Evolutionary conservation across 2,797 vertebrate genomes (phyloP).

Genomic region (Silurus aristotelis): DNA sequence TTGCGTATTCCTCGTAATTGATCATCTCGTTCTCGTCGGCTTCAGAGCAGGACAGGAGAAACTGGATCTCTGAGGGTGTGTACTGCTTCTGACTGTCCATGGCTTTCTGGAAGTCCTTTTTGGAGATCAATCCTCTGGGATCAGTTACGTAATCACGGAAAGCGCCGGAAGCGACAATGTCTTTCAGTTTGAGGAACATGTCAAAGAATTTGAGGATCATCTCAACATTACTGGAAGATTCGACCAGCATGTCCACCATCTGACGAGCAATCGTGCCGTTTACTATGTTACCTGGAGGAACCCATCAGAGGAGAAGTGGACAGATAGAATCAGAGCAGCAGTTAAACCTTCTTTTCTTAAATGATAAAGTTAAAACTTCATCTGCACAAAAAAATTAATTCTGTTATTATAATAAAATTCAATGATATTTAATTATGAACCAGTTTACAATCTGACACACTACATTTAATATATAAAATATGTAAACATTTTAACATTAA

Average conservation of each 20-base stretch:
- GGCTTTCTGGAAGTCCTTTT: conserved; percentile 97
- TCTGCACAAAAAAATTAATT: neutral
- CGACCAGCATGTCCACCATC: conserved; percentile 99
- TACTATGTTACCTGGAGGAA: conserved; percentile 86
- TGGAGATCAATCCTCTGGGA: conserved; percentile 92
- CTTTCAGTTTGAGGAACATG: conserved; percentile 97
- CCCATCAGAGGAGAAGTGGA: neutral
- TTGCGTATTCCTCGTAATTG: conserved; percentile 89
- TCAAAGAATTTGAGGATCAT: conserved; percentile 99
- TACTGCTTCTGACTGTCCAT: conserved; percentile 99
- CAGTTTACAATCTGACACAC: no score
- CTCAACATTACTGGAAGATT: conserved; percentile 96
- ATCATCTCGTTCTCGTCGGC: conserved; percentile 98
- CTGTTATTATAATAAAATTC: no score
- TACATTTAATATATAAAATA: no score
- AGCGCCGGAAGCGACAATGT: conserved; percentile 92
- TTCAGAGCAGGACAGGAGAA: conserved; percentile 92
- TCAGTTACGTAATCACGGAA: conserved; percentile 92
- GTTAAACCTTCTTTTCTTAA: no score
- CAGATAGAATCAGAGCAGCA: neutral
- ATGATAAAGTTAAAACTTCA: neutral
- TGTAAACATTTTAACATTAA: no score
- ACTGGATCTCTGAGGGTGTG: conserved; percentile 88
- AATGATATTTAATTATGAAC: no score
- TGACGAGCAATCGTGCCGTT: conserved; percentile 95